These are phyloP conservation scores for Equus quagga DNA, from an alignment of 2,113 vertebrate genomes.

Conservation along the genomic window DNA sequence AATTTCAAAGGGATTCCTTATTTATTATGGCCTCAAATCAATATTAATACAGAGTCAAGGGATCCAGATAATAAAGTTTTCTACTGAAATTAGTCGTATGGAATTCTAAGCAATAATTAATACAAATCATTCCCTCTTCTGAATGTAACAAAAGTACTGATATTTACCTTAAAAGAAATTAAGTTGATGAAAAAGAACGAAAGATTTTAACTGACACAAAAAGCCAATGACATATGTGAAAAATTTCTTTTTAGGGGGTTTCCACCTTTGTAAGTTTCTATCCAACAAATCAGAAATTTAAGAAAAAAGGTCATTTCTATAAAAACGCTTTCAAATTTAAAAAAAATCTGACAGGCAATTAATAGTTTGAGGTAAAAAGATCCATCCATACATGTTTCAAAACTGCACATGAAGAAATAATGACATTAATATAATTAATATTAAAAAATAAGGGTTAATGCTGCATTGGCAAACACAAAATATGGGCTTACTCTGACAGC, in stretches of 20 bases:
- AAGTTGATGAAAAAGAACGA: constrained; percentile 27
- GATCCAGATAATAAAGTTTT: neutral
- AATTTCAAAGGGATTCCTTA: constrained; percentile 1
- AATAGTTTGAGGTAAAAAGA: constrained; percentile 7
- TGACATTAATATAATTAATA: neutral
- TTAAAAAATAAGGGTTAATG: neutral
- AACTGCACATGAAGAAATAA: neutral
- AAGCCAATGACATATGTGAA: neutral
- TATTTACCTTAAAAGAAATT: constrained; percentile 14
- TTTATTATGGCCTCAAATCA: constrained; percentile 36
- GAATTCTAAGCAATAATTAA: neutral
- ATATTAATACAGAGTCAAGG: neutral
- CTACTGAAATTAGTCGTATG: neutral
- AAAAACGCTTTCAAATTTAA: neutral
- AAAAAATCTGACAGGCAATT: constrained; percentile 2
- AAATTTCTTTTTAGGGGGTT: neutral
- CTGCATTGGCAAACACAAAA: neutral
- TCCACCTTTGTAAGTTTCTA: neutral
- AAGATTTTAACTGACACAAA: constrained; percentile 6
- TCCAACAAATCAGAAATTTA: constrained; percentile 29
- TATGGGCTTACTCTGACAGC: neutral
- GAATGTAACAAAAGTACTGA: constrained; percentile 3
- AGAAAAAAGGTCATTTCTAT: neutral
- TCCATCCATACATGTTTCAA: neutral
- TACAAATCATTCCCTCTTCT: neutral